Percentiles rank a stretch among this genome's conserved stretches.
These are phyloP conservation scores for Aythya fuligula DNA, from an alignment of 2,797 vertebrate species.

Conservation along the genomic window DNA sequence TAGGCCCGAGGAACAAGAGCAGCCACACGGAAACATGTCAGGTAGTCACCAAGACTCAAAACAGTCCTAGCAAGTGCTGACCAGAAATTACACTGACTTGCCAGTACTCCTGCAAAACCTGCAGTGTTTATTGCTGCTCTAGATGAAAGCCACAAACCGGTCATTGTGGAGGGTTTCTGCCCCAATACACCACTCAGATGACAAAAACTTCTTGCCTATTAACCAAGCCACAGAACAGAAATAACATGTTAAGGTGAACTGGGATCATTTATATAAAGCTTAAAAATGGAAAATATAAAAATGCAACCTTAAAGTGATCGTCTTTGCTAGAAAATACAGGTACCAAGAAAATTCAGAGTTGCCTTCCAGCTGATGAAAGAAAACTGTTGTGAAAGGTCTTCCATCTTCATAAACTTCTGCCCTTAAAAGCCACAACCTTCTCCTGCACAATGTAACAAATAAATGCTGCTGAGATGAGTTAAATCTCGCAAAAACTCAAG, in stretches of 20 bases:
- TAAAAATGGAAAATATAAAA: neutral
- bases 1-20: neutral
- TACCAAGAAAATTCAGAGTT: neutral
- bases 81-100: neutral
- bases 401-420: neutral
- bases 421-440: neutral
- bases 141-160: neutral
- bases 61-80: neutral
- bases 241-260: neutral
- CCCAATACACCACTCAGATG: neutral
- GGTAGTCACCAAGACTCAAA: neutral
- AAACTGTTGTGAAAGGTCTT: neutral
- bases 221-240: neutral
- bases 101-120: neutral
- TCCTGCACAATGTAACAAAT: too few relatives aligned
- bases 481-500: too few relatives aligned
- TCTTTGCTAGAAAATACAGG: neutral
- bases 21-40: neutral
- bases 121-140: fast-evolving
- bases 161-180: neutral
- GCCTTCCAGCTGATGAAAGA: neutral
- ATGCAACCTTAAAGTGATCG: neutral
- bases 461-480: too few relatives aligned
- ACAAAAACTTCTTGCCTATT: neutral
- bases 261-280: neutral